Evolutionary conservation across 1,140 invertebrate genomes (phyloP), one percentile per base, ranked within the genome.

Genomic region (Agrypnia vestita): DNA sequence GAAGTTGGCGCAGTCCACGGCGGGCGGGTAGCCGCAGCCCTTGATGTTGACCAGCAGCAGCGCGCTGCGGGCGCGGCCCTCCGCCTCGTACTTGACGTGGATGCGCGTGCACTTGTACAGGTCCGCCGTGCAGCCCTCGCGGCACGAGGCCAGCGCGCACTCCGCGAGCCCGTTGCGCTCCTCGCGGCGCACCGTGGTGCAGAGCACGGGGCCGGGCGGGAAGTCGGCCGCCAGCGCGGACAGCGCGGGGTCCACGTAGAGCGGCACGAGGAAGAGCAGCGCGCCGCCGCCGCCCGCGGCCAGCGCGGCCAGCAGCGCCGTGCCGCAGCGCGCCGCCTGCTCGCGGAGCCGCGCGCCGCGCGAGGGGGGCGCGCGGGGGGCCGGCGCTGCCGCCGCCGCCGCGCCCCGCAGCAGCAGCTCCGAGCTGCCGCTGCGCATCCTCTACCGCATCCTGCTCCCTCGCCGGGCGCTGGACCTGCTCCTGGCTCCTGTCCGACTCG

Each of bases 161-260:
- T 96, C 96, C 86, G 94, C 94, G 51, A 96, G 89, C 0, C 95
- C 94, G 49, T 92, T 90, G 51, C 93, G 89, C 83, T 96, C 93
- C 84, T 96, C 94, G n/a, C 93, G 89, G 19, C 94, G 87, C 15
- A 93, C 91, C 0, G 95, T 96, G 0, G 94, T 91, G 87, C 96
- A 97, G 56, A 93, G 91, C 7, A 95, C 95, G 8, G 95, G 95
- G 71, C 93, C 88, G 0, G 94, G 92, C 53, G 94, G 93, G 86
- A 97, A 97, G 87, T 97, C 94, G 56, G 95, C 94, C 3, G 94
- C 93, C 69, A 97, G 88, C 4, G 96, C 96, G 84, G 95, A 96
- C 80, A 97, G 93, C n/a, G 96, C 96, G 35, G 96, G 95, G 87
- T 97, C 95, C 53, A 96, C 95, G 88, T 97, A 96, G n/a, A 97